Conservation (phyloP, 2,888 invertebrate species). For the Oxytorus armatus region DNA sequence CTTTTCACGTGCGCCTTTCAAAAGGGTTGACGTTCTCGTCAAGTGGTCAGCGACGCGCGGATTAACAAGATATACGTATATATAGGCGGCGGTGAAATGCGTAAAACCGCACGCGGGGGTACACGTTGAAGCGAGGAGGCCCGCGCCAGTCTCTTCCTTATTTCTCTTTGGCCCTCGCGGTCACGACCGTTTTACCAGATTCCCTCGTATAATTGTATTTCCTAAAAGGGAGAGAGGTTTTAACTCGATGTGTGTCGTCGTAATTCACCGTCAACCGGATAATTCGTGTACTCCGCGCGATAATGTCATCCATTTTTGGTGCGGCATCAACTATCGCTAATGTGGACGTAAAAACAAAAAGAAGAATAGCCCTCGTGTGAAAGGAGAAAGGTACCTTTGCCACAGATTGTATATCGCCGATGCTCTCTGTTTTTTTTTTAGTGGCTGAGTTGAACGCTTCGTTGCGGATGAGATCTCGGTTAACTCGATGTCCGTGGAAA, state of each 20-base stretch:
- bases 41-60: constrained; percentile 21
- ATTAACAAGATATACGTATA: constrained; percentile 23
- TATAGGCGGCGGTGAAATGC: constrained; percentile 18
- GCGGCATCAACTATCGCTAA: constrained; percentile 7
- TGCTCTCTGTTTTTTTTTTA: constrained; percentile 63
- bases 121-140: background rate
- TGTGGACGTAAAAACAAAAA: background rate
- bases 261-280: constrained; percentile 34
- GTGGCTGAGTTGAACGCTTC: constrained; percentile 10
- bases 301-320: constrained; percentile 29
- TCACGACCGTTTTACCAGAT: constrained; percentile 37
- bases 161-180: constrained; percentile 5
- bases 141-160: background rate
- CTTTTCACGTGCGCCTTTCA: constrained; percentile 41
- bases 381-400: constrained; percentile 38
- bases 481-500: constrained; percentile 39
- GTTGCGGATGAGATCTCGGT: constrained; percentile 22
- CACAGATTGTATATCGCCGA: background rate
- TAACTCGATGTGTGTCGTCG: constrained; percentile 23
- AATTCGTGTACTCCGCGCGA: constrained; percentile 11
- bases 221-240: constrained; percentile 29
- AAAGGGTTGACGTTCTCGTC: constrained; percentile 41
- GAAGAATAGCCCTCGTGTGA: constrained; percentile 15
- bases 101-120: constrained; percentile 17
- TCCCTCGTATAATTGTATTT: constrained; percentile 47